Base-by-base conservation (phyloP, 1,140 invertebrate species). In the Procambarus clarkii region DNA sequence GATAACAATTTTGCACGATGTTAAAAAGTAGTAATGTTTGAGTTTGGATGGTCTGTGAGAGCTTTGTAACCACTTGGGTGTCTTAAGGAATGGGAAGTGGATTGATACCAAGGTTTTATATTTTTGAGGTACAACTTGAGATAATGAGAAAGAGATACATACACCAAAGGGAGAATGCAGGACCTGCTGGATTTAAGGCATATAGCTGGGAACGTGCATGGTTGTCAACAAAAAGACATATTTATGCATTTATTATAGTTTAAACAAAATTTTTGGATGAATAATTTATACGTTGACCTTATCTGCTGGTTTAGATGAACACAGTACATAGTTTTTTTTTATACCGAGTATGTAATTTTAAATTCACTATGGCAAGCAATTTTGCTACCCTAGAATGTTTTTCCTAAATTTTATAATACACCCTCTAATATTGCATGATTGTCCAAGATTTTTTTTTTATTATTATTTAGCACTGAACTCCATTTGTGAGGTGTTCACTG, bases 341-440 rank as follows among this genome's bases (percentile, higher is more conserved):
- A 88, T 82, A 88, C 87, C 87, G n/a, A n/a, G n/a, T n/a, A 88
- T 82, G 21, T 88, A 88, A 81, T 50, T 88, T 88, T 88, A 88
- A 88, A 79, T 88, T 88, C 46, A 45, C 74, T 78, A 18, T n/a
- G 80, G 87, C 60, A 34, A 74, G 50, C 15, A n/a, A 9, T 46
- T 48, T 78, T 54, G 58, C 45, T 71, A 5, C 54, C 64, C 45
- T 60, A 46, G 45, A 71, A 24, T 44, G 87, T 88, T 78, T 82
- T 88, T 88, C 87, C 87, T 71, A 74, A 78, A 74, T 88, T 82
- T 80, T 88, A 88, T 88, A 46, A 81, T 79, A 45, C 69, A 81
- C 13, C 18, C 64, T 50, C 64, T 60, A 13, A 45, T 60, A 44
- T 64, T 24, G 45, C 78, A 46, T n/a, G 21, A 64, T 69, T 79